These are phyloP conservation scores for Cheirogaleus medius DNA, from an alignment of 2,113 vertebrate species.

Conservation along the genomic window DNA sequence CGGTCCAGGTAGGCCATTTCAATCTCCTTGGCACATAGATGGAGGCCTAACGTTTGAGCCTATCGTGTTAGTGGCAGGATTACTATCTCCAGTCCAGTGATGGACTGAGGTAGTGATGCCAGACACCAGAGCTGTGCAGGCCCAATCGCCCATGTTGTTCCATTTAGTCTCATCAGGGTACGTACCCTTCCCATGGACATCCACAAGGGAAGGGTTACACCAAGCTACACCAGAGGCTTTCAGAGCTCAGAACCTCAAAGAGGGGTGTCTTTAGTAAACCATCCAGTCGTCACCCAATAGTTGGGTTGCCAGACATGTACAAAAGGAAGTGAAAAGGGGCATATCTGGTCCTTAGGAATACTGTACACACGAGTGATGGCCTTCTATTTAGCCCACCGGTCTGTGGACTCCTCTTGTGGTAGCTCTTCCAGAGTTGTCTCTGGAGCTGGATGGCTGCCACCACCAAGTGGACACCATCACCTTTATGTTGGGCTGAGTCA, in stretches of 20 bases:
- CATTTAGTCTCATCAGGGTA: neutral
- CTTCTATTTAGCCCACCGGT: neutral
- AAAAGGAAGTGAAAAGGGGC: neutral
- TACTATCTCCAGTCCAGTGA: too few species aligned
- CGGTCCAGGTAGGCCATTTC: neutral
- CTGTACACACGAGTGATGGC: neutral
- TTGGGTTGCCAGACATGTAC: too few species aligned
- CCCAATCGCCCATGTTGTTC: neutral
- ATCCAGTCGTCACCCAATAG: neutral
- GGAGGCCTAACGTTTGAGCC: neutral
- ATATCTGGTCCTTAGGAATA: neutral
- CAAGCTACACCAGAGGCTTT: neutral
- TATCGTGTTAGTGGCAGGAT: neutral
- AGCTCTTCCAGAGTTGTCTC: neutral
- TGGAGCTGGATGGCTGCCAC: neutral
- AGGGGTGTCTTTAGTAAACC: neutral
- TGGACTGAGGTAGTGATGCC: neutral
- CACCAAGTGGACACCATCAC: neutral
- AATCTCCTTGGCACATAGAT: too few species aligned
- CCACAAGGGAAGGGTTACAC: neutral
- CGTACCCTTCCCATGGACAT: too few species aligned
- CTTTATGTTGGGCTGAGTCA: neutral
- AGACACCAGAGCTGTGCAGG: neutral
- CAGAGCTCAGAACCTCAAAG: neutral
- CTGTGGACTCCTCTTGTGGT: too few species aligned